Evolutionary conservation across 2,797 vertebrate genomes (phyloP).

Genomic region (Cirrhinus mrigala): DNA sequence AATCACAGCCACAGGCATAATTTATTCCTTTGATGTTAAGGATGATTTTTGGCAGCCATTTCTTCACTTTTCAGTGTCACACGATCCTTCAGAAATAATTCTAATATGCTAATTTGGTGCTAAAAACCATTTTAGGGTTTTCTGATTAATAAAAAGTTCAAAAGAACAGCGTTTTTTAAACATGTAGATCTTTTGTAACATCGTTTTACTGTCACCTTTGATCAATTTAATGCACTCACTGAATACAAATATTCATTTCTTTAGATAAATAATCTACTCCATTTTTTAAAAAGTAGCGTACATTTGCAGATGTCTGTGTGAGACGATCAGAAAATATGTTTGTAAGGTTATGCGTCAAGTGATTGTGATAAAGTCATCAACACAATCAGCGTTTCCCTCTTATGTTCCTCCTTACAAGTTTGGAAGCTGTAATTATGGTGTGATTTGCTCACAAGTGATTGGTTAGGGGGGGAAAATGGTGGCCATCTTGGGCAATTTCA

Average conservation of each 20-base stretch:
- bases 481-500: not conserved
- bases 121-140: too few species aligned
- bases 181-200: not conserved
- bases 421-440: not conserved
- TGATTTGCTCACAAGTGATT: conserved; percentile 6
- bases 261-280: not conserved
- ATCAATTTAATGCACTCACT: not conserved
- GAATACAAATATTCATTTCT: not conserved
- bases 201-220: not conserved
- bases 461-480: not conserved
- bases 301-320: not conserved
- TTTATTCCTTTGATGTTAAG: too few species aligned
- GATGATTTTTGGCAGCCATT: not conserved
- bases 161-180: too few species aligned
- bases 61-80: not conserved
- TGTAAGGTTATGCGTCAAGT: not conserved
- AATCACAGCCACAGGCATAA: too few species aligned
- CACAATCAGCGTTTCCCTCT: not conserved
- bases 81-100: not conserved
- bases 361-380: conserved; percentile 9
- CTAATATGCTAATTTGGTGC: too few species aligned
- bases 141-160: too few species aligned
- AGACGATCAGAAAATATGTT: not conserved
- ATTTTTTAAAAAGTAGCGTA: not conserved
- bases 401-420: not conserved